Conservation (phyloP, 1,140 invertebrate genomes). For the Stegodyphus dumicola region DNA sequence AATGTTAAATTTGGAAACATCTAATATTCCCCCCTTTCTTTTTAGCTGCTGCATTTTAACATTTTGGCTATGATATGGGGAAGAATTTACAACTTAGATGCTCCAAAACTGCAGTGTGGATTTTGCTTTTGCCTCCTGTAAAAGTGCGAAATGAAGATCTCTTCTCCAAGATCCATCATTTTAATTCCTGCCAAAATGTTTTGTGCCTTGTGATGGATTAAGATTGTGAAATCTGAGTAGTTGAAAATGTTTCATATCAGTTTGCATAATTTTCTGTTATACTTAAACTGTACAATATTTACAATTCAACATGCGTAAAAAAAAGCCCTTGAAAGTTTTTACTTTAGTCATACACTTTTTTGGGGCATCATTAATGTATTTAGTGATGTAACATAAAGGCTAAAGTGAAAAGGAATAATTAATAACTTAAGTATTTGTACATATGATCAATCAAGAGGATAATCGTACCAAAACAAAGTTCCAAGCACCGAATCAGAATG, state of each 20-base stretch:
- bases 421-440: conserved; percentile 20
- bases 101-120: no score
- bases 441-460: conserved; percentile 56
- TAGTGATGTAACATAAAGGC: conserved; percentile 43
- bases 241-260: conserved; percentile 27
- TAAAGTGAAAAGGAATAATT: conserved; percentile 21
- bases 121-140: no score
- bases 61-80: no score
- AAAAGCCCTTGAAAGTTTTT: conserved; percentile 47
- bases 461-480: conserved; percentile 48
- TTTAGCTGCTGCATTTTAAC: no score
- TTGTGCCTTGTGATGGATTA: conserved; percentile 47
- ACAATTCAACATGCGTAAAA: conserved; percentile 53
- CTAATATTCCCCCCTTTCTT: no score
- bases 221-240: neutral
- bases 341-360: conserved; percentile 40
- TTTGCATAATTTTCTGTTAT: conserved; percentile 9
- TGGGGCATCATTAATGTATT: conserved; percentile 7
- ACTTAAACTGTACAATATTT: neutral
- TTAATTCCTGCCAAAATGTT: neutral
- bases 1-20: no score
- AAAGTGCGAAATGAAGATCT: no score
- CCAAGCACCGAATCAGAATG: conserved; percentile 47
- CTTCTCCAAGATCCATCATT: no score
- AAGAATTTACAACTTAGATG: no score